Conservation (phyloP, 2,888 invertebrate genomes). For the Cremastinae sp. region DNA sequence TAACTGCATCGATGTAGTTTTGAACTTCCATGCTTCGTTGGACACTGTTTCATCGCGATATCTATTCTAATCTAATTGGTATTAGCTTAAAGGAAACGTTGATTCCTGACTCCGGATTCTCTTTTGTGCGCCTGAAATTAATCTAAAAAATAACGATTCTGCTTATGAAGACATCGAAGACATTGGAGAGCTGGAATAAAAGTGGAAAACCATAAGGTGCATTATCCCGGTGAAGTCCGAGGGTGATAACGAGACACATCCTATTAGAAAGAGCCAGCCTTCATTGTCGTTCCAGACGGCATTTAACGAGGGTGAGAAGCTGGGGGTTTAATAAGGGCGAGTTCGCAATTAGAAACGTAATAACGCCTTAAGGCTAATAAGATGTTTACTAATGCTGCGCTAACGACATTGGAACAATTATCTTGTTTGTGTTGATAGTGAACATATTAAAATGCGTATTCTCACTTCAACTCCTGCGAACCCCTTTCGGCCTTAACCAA, state of each 20-base stretch:
- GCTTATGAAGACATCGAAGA: slow-evolving; percentile 8
- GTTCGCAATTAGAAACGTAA: slow-evolving; percentile 75
- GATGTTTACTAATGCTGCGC: slow-evolving; percentile 78
- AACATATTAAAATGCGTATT: slow-evolving; percentile 71
- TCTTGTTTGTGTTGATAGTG: slow-evolving; percentile 63
- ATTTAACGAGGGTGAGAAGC: slow-evolving; percentile 64
- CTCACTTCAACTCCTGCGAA: slow-evolving; percentile 29
- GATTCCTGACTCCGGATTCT: too few species aligned
- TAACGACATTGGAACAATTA: slow-evolving; percentile 77
- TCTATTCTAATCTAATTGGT: slow-evolving; percentile 6
- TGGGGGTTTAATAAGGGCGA: slow-evolving; percentile 45
- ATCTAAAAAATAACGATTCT: not conserved
- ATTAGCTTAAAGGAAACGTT: too few species aligned
- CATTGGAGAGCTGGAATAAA: slow-evolving; percentile 10
- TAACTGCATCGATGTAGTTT: slow-evolving; percentile 28
- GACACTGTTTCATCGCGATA: slow-evolving; percentile 51
- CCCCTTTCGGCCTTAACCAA: slow-evolving; percentile 52
- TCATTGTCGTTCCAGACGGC: slow-evolving; percentile 61
- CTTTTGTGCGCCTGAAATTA: too few species aligned
- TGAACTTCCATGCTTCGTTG: slow-evolving; percentile 66
- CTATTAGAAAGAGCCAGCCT: slow-evolving; percentile 70
- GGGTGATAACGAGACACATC: slow-evolving; percentile 65
- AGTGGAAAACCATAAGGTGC: slow-evolving; percentile 18
- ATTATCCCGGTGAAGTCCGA: slow-evolving; percentile 24
- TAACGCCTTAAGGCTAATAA: slow-evolving; percentile 79